Evolutionary conservation across 2,888 invertebrate species (phyloP).

Genomic region (Dicyrtoma fusca): DNA sequence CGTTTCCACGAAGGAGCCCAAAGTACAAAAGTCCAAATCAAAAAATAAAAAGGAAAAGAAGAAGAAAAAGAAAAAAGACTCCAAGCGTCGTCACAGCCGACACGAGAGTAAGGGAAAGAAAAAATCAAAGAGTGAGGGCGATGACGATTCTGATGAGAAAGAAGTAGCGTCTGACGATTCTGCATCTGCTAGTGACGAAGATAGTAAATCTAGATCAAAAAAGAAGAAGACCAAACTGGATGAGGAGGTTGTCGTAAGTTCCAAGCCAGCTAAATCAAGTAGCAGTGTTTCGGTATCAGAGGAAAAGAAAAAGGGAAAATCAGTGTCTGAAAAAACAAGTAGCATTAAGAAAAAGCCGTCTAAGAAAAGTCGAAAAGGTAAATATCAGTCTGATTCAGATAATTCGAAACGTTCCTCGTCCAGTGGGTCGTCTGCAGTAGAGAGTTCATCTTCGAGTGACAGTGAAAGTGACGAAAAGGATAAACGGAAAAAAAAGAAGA

Average conservation of each 20-base stretch:
- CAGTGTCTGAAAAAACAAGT: not conserved
- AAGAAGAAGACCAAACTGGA: slow-evolving; percentile 39
- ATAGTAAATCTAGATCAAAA: slow-evolving; percentile 38
- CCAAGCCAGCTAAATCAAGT: not conserved
- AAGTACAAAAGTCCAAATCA: slow-evolving; percentile 32
- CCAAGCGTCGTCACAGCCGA: slow-evolving; percentile 19
- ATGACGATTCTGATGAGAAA: slow-evolving; percentile 3
- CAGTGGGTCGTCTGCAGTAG: slow-evolving; percentile 17
- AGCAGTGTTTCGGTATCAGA: slow-evolving; percentile 47
- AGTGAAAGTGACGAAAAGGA: slow-evolving; percentile 32
- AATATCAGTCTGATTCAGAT: slow-evolving; percentile 7
- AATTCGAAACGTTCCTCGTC: slow-evolving; percentile 22
- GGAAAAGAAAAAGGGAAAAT: slow-evolving; percentile 44
- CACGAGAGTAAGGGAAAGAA: slow-evolving; percentile 6
- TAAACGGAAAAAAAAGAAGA: slow-evolving; percentile 30
- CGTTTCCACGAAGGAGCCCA: slow-evolving; percentile 41
- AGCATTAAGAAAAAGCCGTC: slow-evolving; percentile 12
- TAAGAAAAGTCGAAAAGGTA: slow-evolving; percentile 12
- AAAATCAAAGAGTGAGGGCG: slow-evolving; percentile 18
- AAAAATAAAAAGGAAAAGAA: slow-evolving; percentile 39
- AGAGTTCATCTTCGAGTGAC: not conserved
- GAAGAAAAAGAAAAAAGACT: slow-evolving; percentile 41
- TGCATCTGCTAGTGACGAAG: slow-evolving; percentile 18
- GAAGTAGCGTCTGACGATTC: not conserved
- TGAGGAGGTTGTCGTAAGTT: slow-evolving; percentile 15